These are phyloP conservation scores for Tachystola acroxantha DNA, from an alignment of 2,888 invertebrate species.

Conservation along the genomic window DNA sequence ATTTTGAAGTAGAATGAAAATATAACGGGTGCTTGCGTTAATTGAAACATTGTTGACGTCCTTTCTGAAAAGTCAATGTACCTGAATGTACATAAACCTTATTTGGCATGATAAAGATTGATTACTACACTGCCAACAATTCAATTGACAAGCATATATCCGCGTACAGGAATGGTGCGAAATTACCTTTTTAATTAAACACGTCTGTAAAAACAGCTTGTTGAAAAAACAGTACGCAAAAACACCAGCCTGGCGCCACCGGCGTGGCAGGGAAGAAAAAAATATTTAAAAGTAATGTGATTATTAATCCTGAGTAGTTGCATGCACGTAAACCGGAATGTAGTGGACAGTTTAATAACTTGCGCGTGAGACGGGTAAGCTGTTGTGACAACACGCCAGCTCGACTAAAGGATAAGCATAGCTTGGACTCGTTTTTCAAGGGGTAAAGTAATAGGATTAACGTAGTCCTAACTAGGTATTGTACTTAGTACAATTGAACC, in stretches of 20 bases:
- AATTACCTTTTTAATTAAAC: slow-evolving; percentile 32
- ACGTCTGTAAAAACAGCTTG: slow-evolving; percentile 22
- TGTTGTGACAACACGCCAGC: slow-evolving; percentile 48
- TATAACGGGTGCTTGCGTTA: no score
- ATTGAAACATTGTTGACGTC: no score
- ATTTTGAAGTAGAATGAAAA: no score
- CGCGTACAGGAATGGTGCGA: slow-evolving; percentile 8
- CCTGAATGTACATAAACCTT: slow-evolving; percentile 6
- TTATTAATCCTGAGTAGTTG: slow-evolving; percentile 50
- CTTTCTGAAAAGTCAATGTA: slow-evolving; percentile 2
- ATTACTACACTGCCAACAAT: slow-evolving; percentile 9
- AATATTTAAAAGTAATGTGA: slow-evolving; percentile 47
- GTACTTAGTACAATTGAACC: neutral
- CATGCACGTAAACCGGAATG: slow-evolving; percentile 41
- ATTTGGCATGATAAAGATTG: slow-evolving; percentile 6
- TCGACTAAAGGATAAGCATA: slow-evolving; percentile 21
- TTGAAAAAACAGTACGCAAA: slow-evolving; percentile 23
- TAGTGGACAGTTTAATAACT: slow-evolving; percentile 37
- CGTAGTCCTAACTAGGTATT: slow-evolving; percentile 8
- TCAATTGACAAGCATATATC: slow-evolving; percentile 10
- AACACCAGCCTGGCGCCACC: slow-evolving; percentile 51
- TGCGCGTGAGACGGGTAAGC: slow-evolving; percentile 24
- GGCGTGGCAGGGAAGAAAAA: slow-evolving; percentile 37
- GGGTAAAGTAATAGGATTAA: slow-evolving; percentile 11
- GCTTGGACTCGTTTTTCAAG: slow-evolving; percentile 15